Conservation (phyloP, 2,888 invertebrate genomes). For the Amorpha juglandis region DNA sequence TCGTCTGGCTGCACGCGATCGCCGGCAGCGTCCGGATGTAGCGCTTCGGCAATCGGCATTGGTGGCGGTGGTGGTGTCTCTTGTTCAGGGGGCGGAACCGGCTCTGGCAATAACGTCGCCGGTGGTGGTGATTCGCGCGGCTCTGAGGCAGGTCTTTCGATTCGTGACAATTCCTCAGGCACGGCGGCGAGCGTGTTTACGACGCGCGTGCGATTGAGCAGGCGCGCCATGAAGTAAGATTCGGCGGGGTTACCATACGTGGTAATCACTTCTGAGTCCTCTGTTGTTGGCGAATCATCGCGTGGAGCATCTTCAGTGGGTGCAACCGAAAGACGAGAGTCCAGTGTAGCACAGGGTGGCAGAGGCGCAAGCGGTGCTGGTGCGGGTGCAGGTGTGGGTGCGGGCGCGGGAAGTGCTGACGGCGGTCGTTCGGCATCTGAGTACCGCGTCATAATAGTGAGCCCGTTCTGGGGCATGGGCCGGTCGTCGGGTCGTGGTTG, state of each 20-base stretch:
- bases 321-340: constrained; percentile 59
- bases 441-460: constrained; percentile 80
- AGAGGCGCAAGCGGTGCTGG: constrained; percentile 51
- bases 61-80: constrained; percentile 33
- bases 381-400: constrained; percentile 62
- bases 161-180: constrained; percentile 63
- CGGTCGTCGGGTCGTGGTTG: constrained; percentile 37
- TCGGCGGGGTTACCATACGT: constrained; percentile 80
- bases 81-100: constrained; percentile 37
- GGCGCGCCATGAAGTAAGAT: constrained; percentile 77
- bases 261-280: constrained; percentile 58
- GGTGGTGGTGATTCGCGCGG: constrained; percentile 41
- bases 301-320: constrained; percentile 44
- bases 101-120: constrained; percentile 36
- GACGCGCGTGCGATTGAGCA: constrained; percentile 68
- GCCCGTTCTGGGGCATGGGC: constrained; percentile 70
- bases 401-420: constrained; percentile 48
- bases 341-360: constrained; percentile 67
- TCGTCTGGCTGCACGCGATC: constrained; percentile 46
- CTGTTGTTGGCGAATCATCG: constrained; percentile 40
- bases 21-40: constrained; percentile 32
- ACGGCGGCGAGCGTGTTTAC: constrained; percentile 73
- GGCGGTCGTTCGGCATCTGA: constrained; percentile 64
- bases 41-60: constrained; percentile 31
- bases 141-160: constrained; percentile 40